Evolutionary conservation across 2,888 invertebrate species (phyloP), one percentile per base, ranked within the genome.

Genomic region (Lasioglossum lativentre): DNA sequence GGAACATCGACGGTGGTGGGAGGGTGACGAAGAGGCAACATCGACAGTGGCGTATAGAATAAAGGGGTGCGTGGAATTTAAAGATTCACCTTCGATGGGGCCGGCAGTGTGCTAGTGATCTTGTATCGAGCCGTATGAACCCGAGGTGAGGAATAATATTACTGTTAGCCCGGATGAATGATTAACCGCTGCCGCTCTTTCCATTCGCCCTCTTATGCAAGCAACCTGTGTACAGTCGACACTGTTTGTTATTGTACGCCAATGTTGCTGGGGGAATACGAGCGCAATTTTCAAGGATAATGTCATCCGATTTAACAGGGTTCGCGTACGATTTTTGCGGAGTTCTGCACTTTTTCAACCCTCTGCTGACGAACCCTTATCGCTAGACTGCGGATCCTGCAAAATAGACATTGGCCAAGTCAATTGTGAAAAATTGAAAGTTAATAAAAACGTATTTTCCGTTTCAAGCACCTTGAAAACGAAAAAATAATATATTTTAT

Each of bases 1-100:
- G 72, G 71, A 72, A 72, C 45, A 68, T 63, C 40, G 38, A 40
- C 30, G 75, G 77, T 47, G 85, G 78, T 56, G 75, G 70, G 75
- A 45, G 71, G 63, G 75, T 56, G 63, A 52, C 59, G 79, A 81
- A 52, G 84, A 76, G 80, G 78, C 84, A 75, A 73, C 68, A 40
- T 81, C 66, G 80, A 83, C 90, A 91, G 83, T 88, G 86, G 90
- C 91, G 91, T 89, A 66, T 66, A 85, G 88, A 72, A 77, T 66
- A 34, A 40, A 47, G 85, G 90, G 87, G 66, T 52, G 47, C 80
- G 27, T 14, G 47, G 52, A 83, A 80, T 86, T 80, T 81, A 68
- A 85, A 83, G 70, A 78, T 74, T 80, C 59, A 70, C 66, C 75
- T 66, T 30, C 79, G 74, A 75, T 42, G 52, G 52, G 34, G 6